These are phyloP conservation scores for Spheniscus humboldti DNA, from an alignment of 2,797 vertebrate species.

Conservation along the genomic window DNA sequence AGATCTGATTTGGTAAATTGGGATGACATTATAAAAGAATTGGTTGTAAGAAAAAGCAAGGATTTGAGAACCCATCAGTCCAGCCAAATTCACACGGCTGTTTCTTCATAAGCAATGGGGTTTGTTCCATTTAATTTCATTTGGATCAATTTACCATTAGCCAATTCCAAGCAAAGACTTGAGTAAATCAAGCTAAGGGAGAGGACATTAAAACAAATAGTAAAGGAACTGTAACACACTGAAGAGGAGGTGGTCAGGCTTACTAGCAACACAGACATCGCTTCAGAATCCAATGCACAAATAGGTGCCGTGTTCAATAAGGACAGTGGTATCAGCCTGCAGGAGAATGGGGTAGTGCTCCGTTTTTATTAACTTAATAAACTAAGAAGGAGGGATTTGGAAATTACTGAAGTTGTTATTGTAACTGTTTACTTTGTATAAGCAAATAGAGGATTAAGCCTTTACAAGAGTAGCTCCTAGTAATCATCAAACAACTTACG, in stretches of 20 bases:
- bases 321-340: not conserved
- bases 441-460: not conserved
- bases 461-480: not conserved
- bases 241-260: not conserved
- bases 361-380: not conserved
- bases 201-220: not conserved
- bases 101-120: not conserved
- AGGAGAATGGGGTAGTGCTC: not conserved
- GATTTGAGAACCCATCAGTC: not conserved
- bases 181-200: not conserved
- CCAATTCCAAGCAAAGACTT: not conserved
- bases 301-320: not conserved
- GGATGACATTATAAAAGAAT: not conserved
- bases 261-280: not conserved
- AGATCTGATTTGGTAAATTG: not conserved
- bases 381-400: not conserved
- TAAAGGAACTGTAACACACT: not conserved
- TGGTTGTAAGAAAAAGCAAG: not conserved
- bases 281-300: not conserved
- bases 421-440: not conserved
- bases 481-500: not conserved
- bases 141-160: not conserved
- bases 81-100: not conserved
- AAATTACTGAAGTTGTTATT: not conserved
- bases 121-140: conserved; percentile 10